Base-by-base conservation (phyloP, 2,113 vertebrate species). In the Halcyon malimbica region DNA sequence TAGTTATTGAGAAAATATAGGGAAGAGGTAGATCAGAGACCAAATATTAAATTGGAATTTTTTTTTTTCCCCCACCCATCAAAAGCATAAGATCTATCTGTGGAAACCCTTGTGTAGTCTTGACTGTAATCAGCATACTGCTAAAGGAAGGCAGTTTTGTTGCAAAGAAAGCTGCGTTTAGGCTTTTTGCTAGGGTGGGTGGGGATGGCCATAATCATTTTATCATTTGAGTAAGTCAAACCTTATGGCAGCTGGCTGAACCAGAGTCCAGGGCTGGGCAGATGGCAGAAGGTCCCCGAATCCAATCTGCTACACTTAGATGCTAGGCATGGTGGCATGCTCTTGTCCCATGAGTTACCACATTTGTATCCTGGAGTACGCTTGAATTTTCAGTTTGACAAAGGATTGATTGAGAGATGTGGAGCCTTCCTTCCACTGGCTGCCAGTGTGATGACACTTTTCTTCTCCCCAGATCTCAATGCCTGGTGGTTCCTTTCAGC, bases 281-380 rank as follows among this genome's bases (percentile, higher is more conserved):
- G 57, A 16, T 3, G 2, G 44, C 63, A 83, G 33, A 39, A 89
- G 56, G 23, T 84, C 28, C n/a, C 59, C 16, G 74, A 21, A 70
- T 80, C 29, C 60, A 23, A 5, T 39, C 21, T 53, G 31, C 54
- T 53, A 5, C 39, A 5, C 24, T 29, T 0, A 0, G 13, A 24
- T 0, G 0, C 15, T 41, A 31, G 28, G 20, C 14, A 10, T 20
- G 0, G 0, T 41, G 18, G 7, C 13, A 4, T 46, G 23, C 6
- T 86, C 13, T 8, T 31, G 50, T 82, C 48, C 33, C 5, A 2
- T 9, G 24, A 62, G 15, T 7, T 29, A 8, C 18, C 1, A 4
- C 1, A 0, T 28, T 51, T 57, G n/a, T 63, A 9, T 6, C 14
- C 57, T 29, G 8, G 20, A 60, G 13, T 9, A 11, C 4, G 0